A percentile compares a stretch with the other conserved stretches of the same genome.
Evolutionary conservation across 2,888 invertebrate genomes (phyloP).

Genomic region (Ditula angustiorana): DNA sequence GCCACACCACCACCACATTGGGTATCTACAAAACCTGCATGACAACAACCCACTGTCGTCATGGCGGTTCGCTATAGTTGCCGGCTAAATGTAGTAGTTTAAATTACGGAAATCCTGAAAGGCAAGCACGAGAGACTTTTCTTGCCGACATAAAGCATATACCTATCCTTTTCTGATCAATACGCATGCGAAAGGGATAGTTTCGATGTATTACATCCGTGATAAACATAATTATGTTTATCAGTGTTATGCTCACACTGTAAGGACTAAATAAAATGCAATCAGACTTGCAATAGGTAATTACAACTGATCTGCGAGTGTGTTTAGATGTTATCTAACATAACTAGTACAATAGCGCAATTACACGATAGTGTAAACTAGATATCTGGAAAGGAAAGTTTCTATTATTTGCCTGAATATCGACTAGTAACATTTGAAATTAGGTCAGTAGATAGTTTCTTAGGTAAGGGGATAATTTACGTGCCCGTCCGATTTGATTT

Average conservation of each 20-base stretch:
- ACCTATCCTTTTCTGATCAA: too few species aligned
- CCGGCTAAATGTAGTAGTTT: too few species aligned
- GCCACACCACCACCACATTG: too few species aligned
- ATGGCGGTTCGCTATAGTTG: too few species aligned
- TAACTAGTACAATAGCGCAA: not conserved
- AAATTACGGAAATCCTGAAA: too few species aligned
- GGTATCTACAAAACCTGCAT: too few species aligned
- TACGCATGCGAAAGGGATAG: too few species aligned
- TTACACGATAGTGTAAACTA: not conserved
- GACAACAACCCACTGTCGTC: too few species aligned
- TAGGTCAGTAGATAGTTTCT: slow-evolving; percentile 21
- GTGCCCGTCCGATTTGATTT: slow-evolving; percentile 14
- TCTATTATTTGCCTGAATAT: not conserved
- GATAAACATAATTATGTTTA: too few species aligned
- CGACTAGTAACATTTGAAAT: not conserved
- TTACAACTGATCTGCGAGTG: not conserved
- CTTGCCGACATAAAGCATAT: too few species aligned
- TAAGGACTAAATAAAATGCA: not conserved
- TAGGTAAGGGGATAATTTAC: not conserved
- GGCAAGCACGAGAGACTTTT: too few species aligned
- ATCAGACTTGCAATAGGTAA: not conserved
- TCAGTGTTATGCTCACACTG: not conserved
- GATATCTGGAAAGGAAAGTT: not conserved
- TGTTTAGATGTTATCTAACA: not conserved
- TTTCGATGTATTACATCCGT: too few species aligned